Percentiles rank a stretch among this genome's conserved stretches.
Evolutionary conservation across 2,888 invertebrate species (phyloP).

Genomic region (Graphium colonna): DNA sequence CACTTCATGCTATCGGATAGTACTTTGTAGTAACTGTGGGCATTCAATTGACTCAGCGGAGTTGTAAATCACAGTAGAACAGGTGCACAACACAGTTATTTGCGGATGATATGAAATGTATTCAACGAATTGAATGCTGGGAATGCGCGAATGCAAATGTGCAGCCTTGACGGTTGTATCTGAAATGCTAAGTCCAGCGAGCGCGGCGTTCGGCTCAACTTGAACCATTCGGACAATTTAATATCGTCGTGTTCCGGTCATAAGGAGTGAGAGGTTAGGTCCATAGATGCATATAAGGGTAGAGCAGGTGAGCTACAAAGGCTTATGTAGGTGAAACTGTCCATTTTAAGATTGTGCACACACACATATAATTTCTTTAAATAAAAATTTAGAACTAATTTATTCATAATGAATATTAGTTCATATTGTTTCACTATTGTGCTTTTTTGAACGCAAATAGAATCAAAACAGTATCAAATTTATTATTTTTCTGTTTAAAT

Average conservation of each 20-base stretch:
- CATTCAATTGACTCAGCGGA: not conserved
- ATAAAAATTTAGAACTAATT: no score
- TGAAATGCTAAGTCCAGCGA: constrained; percentile 14
- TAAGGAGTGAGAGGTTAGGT: constrained; percentile 20
- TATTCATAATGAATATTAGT: no score
- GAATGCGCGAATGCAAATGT: constrained; percentile 23
- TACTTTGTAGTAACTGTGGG: no score
- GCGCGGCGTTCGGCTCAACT: constrained; percentile 16
- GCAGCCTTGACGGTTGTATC: constrained; percentile 21
- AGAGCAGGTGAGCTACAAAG: not conserved
- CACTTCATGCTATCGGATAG: no score
- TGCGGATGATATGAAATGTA: constrained; percentile 19
- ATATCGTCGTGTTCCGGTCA: constrained; percentile 21
- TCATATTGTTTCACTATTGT: no score
- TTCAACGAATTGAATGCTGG: constrained; percentile 19
- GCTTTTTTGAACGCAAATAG: no score
- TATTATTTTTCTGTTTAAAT: no score
- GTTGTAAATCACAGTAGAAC: constrained; percentile 10
- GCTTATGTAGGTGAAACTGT: no score
- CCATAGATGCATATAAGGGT: not conserved
- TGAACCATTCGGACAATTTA: constrained; percentile 23
- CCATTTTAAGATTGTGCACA: no score
- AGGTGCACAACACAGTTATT: constrained; percentile 14
- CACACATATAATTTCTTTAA: no score
- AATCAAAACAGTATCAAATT: no score